Base-by-base conservation (phyloP, 2,888 invertebrate species). In the Parthenolecanium corni region DNA sequence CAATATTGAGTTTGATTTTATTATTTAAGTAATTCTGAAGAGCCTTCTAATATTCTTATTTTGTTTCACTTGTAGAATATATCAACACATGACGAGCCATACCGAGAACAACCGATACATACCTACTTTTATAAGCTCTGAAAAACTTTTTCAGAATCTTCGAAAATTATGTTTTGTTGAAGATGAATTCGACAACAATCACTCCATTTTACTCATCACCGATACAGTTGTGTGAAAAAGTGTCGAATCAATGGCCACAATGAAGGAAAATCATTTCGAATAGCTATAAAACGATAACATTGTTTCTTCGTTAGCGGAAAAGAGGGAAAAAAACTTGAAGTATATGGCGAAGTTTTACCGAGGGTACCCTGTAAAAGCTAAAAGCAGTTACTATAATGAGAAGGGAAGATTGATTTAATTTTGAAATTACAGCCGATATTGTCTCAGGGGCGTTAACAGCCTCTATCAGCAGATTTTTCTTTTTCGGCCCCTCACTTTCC, bases 341-440 rank as follows among this genome's bases (percentile, higher is more conserved):
- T 31, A 31, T 31, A 31, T n/a, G 31, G 31, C 9, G 9, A 6
- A 31, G 9, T 4, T 9, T 9, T 42, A 53, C 23, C 12, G 16
- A 20, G 31, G 5, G 21, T 31, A 11, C 21, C 14, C 21, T 16
- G 40, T 58, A 38, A 38, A 51, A 49, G 58, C 58, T 58, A 49
- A 49, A 58, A 58, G 58, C 58, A 38, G 58, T 58, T 58, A 58
- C 49, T 49, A 31, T 58, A 49, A 58, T 58, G 58, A 58, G 49
- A 58, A 58, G 56, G 49, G 49, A 58, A 49, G 58, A 58, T 58
- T 58, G 58, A 58, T 58, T 58, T 49, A 58, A 58, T 58, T 58
- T 49, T 58, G 36, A 58, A 58, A 58, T 58, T 36, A 58, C 58
- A 58, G 58, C 58, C 46, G 58, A 58, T 58, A 49, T 49, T 49